Percentiles rank a stretch among this genome's conserved stretches.
Conservation (phyloP, 2,888 invertebrate species). For the Agrochola circellaris region DNA sequence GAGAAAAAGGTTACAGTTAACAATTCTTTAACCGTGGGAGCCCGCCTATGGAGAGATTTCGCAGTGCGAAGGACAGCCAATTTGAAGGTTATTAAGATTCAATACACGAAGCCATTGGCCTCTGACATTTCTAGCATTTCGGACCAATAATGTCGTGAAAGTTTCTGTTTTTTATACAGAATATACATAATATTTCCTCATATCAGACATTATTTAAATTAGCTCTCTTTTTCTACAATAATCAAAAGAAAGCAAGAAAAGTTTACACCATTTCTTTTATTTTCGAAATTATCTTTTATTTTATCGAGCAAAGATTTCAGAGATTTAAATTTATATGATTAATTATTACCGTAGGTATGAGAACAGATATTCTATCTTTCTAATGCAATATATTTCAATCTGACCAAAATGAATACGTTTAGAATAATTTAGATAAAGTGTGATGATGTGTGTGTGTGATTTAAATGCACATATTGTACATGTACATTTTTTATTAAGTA, state of each 20-base stretch:
- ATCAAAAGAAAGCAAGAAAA: conserved; percentile 19
- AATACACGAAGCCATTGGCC: conserved; percentile 26
- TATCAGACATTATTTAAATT: conserved; percentile 29
- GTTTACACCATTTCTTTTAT: background rate
- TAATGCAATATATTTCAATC: background rate
- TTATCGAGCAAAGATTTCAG: background rate
- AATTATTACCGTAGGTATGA: background rate
- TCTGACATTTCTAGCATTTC: conserved; percentile 44
- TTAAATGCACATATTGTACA: conserved; percentile 1
- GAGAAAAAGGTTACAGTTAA: conserved; percentile 22
- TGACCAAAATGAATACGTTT: background rate
- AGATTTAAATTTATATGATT: conserved; percentile 11
- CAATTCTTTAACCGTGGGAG: background rate
- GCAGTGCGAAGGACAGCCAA: conserved; percentile 15
- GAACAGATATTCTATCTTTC: conserved; percentile 16
- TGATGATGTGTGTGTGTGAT: background rate
- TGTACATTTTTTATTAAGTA: background rate
- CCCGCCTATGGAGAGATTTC: conserved; percentile 15
- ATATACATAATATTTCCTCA: conserved; percentile 1
- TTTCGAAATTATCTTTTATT: no score
- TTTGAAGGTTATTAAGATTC: conserved; percentile 47
- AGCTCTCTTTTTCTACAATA: conserved; percentile 25
- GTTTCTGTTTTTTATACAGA: conserved; percentile 30
- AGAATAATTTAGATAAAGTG: background rate
- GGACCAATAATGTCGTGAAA: conserved; percentile 30